Conservation (phyloP, 2,113 vertebrate species). For the Tetrax tetrax region DNA sequence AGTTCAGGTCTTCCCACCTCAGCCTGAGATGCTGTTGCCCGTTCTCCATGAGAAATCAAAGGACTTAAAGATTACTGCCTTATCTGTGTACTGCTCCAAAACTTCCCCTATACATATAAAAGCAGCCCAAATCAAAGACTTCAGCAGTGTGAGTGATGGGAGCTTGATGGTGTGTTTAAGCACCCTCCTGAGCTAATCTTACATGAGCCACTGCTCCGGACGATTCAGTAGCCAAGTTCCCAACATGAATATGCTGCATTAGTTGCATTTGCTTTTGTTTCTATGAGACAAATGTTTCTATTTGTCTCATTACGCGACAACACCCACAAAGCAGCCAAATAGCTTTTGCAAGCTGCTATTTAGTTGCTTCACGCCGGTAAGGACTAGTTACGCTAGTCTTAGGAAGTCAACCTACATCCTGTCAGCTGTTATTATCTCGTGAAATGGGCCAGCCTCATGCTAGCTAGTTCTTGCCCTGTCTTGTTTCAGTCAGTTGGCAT, state of each 20-base stretch:
- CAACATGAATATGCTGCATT: neutral
- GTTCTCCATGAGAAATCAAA: neutral
- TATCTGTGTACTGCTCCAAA: neutral
- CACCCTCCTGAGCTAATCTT: neutral
- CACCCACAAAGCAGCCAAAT: neutral
- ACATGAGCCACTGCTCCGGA: neutral
- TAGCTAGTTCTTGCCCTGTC: conserved; percentile 13
- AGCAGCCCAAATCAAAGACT: neutral
- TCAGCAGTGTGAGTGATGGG: neutral
- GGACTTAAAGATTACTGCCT: neutral
- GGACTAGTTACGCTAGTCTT: neutral
- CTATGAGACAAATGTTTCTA: neutral
- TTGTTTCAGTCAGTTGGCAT: neutral
- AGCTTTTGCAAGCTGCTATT: neutral
- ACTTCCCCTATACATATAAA: neutral
- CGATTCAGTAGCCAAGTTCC: neutral
- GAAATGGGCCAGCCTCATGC: neutral
- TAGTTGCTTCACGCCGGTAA: neutral
- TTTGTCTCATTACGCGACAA: neutral
- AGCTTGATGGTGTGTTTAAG: neutral
- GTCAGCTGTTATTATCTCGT: neutral
- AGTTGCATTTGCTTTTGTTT: conserved; percentile 1
- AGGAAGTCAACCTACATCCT: neutral
- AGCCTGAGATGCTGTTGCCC: neutral
- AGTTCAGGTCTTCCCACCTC: neutral